These are phyloP conservation scores for Lophotis ruficrista DNA, from an alignment of 2,113 vertebrate genomes.

Conservation along the genomic window DNA sequence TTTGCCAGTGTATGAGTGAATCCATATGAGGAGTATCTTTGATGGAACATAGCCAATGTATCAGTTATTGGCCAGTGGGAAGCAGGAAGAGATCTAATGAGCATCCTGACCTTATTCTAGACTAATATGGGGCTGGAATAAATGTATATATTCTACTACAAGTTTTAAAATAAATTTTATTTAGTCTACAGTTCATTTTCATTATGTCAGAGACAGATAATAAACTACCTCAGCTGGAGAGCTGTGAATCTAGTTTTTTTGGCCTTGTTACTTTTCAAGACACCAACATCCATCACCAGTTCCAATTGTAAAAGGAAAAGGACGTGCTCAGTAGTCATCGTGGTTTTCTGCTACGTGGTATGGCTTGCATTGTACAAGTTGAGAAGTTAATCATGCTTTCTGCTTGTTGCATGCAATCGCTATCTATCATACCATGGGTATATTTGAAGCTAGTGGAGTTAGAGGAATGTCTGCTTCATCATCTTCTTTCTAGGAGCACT, in stretches of 20 bases:
- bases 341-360: neutral
- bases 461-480: neutral
- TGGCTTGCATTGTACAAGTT: neutral
- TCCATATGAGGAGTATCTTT: neutral
- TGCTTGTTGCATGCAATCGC: neutral
- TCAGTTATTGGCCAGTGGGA: neutral
- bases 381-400: slow-evolving; percentile 38
- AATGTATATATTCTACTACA: neutral
- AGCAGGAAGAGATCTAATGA: neutral
- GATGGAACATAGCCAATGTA: neutral
- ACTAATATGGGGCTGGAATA: neutral
- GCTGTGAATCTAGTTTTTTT: neutral
- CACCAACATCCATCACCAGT: neutral
- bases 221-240: neutral
- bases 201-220: neutral
- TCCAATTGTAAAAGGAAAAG: neutral
- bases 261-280: slow-evolving; percentile 10
- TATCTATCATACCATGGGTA: neutral
- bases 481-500: neutral
- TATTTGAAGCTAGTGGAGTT: neutral
- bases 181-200: neutral
- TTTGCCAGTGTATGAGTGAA: neutral
- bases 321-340: neutral
- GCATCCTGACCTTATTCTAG: neutral
- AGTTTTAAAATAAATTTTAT: neutral